Evolutionary conservation across 2,113 vertebrate genomes (phyloP), one percentile per base, ranked within the genome.

Genomic region (Tupaia chinensis): DNA sequence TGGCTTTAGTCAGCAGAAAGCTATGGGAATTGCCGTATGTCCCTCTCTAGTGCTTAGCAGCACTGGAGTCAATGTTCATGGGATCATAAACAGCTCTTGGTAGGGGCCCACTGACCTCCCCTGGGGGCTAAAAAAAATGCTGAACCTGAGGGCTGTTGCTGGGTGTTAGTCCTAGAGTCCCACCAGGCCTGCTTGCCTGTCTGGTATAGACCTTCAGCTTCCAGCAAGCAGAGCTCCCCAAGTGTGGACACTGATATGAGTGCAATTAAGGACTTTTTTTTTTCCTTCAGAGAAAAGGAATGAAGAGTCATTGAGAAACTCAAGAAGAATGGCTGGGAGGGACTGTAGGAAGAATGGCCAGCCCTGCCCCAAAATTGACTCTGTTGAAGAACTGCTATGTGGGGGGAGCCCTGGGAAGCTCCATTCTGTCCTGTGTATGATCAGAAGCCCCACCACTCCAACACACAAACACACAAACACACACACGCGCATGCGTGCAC

Each of bases 301-400:
- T 12, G 74, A 83, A 32, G 70, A 89, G 27, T 73, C 68, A 32
- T 60, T 93, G 32, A 65, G 93, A 93, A 89, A 93, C 25, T 65
- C 15, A 79, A 91, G 73, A 53, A 95, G 81, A 65, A 86, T 22
- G 7, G 20, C 69, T 61, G 32, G 34, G 86, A 86, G 70, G 34
- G 63, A 60, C 65, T 9, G 17, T 22, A 5, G 2, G 22, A 53
- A 74, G 77, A 93, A 29, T 7, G 34, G 23, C 11, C 1, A 0
- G n/a, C 29, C 14, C 17, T 81, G 27, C 23, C 12, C 1, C 1
- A 29, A 17, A n/a, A 54, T n/a, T 17, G 54, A 53, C 15, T 60
- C 44, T 34, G 2, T 32, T 44, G 20, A 63, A 86, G 68, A n/a
- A 27, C 16, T 7, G 32, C 5, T 4, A 2, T n/a, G 34, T n/a